These are phyloP conservation scores for Anguilla rostrata DNA, from an alignment of 2,113 vertebrate genomes.

Conservation along the genomic window DNA sequence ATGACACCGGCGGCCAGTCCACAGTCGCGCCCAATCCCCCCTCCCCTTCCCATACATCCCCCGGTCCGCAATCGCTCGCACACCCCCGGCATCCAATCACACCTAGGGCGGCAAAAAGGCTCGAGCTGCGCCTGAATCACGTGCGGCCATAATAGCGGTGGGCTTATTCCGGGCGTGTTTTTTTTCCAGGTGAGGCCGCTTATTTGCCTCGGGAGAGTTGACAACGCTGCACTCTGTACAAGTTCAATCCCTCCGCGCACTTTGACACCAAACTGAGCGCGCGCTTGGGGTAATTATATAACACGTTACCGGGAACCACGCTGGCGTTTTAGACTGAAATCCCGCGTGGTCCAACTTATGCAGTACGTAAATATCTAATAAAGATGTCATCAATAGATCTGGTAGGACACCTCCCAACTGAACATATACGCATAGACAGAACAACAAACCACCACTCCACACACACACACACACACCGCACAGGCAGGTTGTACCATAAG, in stretches of 20 bases:
- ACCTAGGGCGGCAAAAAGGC: no score
- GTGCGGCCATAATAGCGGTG: no score
- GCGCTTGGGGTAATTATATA: not conserved
- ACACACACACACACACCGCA: not conserved
- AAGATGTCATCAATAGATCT: not conserved
- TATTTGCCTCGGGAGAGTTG: no score
- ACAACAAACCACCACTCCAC: not conserved
- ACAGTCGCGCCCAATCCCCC: no score
- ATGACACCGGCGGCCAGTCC: no score
- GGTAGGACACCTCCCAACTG: not conserved
- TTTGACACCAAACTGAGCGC: not conserved
- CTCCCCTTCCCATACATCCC: no score
- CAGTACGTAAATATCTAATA: not conserved
- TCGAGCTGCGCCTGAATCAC: no score
- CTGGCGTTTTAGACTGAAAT: not conserved
- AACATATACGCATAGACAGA: not conserved
- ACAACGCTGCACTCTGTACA: not conserved
- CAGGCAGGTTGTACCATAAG: not conserved
- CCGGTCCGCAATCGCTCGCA: no score
- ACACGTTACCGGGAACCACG: not conserved
- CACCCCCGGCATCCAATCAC: no score
- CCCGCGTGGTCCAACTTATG: not conserved
- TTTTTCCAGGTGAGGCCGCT: no score
- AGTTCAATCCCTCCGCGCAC: not conserved
- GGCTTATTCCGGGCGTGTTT: no score